These are phyloP conservation scores for Melanophora roralis DNA, from an alignment of 2,888 invertebrate species.

Conservation along the genomic window DNA sequence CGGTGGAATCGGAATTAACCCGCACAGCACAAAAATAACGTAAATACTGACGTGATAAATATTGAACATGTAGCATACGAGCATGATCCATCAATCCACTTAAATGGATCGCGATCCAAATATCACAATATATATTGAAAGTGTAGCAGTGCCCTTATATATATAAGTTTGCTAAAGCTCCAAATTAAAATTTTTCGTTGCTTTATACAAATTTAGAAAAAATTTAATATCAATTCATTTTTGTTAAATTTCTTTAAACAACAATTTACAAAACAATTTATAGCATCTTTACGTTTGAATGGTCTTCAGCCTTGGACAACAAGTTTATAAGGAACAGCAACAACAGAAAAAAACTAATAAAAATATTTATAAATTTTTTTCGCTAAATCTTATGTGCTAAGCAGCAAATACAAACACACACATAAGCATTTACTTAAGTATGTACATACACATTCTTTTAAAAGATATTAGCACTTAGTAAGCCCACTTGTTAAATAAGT, in stretches of 20 bases:
- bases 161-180: background rate
- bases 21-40: no score
- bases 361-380: conserved; percentile 13
- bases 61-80: no score
- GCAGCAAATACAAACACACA: conserved; percentile 1
- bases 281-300: conserved; percentile 27
- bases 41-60: no score
- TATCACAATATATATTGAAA: no score
- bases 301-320: conserved; percentile 52
- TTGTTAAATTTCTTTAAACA: background rate
- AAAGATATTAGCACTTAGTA: background rate
- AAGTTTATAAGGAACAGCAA: conserved; percentile 27
- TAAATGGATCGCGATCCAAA: no score
- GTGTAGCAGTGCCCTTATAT: no score
- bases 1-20: no score
- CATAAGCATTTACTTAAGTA: no score
- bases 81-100: no score
- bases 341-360: background rate
- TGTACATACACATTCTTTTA: background rate
- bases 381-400: background rate
- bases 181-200: background rate
- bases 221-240: background rate
- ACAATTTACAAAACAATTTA: conserved; percentile 8
- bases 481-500: conserved; percentile 22
- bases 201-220: background rate